These are phyloP conservation scores for Dryocosmus kuriphilus DNA, from an alignment of 2,888 invertebrate genomes.

Conservation along the genomic window DNA sequence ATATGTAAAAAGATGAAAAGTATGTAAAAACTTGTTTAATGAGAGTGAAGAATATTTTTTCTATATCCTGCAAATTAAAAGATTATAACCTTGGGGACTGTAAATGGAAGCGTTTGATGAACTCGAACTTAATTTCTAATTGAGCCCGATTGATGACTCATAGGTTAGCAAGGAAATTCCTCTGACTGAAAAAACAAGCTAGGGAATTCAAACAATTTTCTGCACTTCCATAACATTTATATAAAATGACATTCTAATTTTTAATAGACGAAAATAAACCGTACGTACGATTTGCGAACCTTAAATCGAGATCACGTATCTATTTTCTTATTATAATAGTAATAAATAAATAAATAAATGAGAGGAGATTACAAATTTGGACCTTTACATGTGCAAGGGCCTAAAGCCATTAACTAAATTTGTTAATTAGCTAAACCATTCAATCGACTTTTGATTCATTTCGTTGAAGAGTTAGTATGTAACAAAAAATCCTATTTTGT, in stretches of 20 bases:
- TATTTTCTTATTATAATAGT: neutral
- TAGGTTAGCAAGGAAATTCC: neutral
- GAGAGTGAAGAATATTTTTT: neutral
- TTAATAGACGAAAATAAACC: neutral
- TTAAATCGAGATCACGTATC: neutral
- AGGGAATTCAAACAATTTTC: conserved; percentile 11
- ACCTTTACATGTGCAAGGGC: neutral
- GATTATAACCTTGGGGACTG: neutral
- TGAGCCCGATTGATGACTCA: conserved; percentile 28
- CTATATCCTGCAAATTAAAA: neutral
- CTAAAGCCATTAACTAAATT: neutral
- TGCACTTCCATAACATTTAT: conserved; percentile 8
- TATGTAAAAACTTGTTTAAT: neutral
- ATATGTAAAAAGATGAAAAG: neutral
- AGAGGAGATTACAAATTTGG: conserved; percentile 4
- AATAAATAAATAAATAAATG: conserved; percentile 41
- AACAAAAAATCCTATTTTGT: neutral
- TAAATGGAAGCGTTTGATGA: conserved; percentile 7
- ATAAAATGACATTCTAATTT: neutral
- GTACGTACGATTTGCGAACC: neutral
- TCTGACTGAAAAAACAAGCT: neutral
- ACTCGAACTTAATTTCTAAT: conserved; percentile 20
- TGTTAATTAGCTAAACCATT: neutral
- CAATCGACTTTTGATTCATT: neutral
- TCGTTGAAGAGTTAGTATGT: neutral